Base-by-base conservation (phyloP, 1,140 invertebrate genomes). In the Drosophila willistoni region DNA sequence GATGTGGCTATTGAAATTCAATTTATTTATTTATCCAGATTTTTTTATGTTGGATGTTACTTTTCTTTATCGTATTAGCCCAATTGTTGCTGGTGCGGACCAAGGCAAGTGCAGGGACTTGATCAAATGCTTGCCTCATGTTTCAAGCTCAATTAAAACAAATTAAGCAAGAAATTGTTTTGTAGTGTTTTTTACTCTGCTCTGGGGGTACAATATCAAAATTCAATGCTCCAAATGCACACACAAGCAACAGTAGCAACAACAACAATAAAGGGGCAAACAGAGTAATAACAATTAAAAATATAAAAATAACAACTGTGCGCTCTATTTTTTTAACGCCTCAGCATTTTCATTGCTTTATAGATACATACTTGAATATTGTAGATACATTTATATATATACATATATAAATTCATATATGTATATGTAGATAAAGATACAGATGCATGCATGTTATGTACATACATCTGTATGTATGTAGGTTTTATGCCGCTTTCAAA, bases 251-350 rank as follows among this genome's bases (percentile, higher is more conserved):
- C 73, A 64, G 44, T 39, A 69, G 55, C 61, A 66, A 25, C 25
- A 60, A 54, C 9, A 55, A 42, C 64, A 59, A 56, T 10, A 47
- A 42, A 47, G 17, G 62, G 33, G 42, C 59, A 60, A 77, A 55
- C 74, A 75, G 74, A 59, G 79, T 86, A 86, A 86, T 86, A 87
- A 77, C 79, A 86, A 86, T 86, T 86, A 87, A 77, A 87, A 79
- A 85, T 22, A 64, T 69, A 89, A 83, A 86, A 87, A 86, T 87
- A 86, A 89, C 79, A 87, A 74, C 77, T 83, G 84, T 83, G 82
- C 74, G 83, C 84, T 87, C 84, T 89, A 86, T 86, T 87, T 90
- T 89, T 71, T 84, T 81, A 89, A 89, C 85, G 84, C 77, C 84
- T 89, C 85, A 89, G 84, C 84, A 77, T 87, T 89, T 86, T 80